Base-by-base conservation (phyloP, 2,888 invertebrate species). In the Meiosimyza decipiens region DNA sequence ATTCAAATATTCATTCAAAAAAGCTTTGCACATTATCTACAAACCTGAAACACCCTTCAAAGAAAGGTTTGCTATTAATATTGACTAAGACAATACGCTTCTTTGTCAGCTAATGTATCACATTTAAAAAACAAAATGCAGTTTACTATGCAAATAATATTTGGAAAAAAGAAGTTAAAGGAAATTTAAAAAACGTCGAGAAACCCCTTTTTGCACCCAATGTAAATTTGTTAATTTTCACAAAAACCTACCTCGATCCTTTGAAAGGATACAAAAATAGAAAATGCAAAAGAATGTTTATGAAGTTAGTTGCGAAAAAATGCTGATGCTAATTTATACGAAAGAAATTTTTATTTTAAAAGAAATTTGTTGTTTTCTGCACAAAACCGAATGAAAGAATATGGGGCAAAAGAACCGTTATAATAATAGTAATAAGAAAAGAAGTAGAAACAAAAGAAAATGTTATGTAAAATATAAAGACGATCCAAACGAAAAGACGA, bases 401-500 rank as follows among this genome's bases (percentile, higher is more conserved):
- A 57, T 47, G 57, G 28, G 59, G 18, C 54, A 67, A 15, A 33
- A 40, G 16, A 28, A 67, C 81, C 75, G 81, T 81, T 79, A 80
- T 82, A 81, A 81, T 78, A 82, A 79, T 76, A 75, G 79, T 79
- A 76, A 63, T 60, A 47, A 62, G 71, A 71, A 73, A 68, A 71
- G 40, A 59, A 70, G 13, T 28, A 57, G 6, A n/a, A 57, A n/a
- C 18, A 57, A 18, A n/a, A 7, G 18, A 57, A 64, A 64, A 51
- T 28, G 18, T 6, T 51, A 50, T 33, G 57, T n/a, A 63, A 15
- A 50, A 11, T 28, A 51, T 22, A 40, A 47, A 22, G 51, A 63
- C 22, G 57, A 47, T 13, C 16, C 12, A 47, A 22, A 33, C 6
- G 22, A 55, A 16, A 22, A 2, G 59, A 22, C 9, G 65, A 71